These are phyloP conservation scores for Pomatostomus ruficeps DNA, from an alignment of 2,113 vertebrate genomes.

Conservation along the genomic window DNA sequence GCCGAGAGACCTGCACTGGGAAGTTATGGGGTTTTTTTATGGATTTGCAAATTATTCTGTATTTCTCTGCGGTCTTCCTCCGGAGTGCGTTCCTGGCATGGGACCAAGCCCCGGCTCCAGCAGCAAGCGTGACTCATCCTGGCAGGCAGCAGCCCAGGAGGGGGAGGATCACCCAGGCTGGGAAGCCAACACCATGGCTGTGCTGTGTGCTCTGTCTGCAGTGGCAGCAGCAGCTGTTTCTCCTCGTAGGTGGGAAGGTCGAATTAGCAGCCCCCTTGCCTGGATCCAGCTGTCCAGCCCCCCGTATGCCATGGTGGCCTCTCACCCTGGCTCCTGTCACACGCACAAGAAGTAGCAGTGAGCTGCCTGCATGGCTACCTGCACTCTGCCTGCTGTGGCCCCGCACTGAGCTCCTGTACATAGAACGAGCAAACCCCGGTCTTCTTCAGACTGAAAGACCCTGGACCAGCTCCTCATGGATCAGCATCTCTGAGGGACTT, in stretches of 20 bases:
- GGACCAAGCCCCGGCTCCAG: slow-evolving; percentile 13
- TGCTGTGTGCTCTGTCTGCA: neutral
- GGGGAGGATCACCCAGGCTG: neutral
- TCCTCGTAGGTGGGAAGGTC: neutral
- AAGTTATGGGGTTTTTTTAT: neutral
- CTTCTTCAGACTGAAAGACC: neutral
- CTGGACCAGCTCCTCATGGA: neutral
- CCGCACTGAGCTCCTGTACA: neutral
- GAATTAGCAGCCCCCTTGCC: neutral
- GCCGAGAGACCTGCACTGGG: neutral
- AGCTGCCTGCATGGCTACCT: neutral
- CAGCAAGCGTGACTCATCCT: slow-evolving; percentile 28
- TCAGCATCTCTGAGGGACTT: neutral
- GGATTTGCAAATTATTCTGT: slow-evolving; percentile 33
- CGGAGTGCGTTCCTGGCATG: neutral
- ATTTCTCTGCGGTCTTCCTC: slow-evolving; percentile 20
- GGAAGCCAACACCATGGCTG: neutral
- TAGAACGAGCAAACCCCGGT: neutral
- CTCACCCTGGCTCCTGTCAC: neutral
- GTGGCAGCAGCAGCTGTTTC: slow-evolving; percentile 8
- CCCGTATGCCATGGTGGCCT: fast-evolving
- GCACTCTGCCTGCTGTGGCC: neutral
- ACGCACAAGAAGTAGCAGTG: fast-evolving
- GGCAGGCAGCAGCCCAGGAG: neutral
- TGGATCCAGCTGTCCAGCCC: neutral